Base-by-base conservation (phyloP, 2,888 invertebrate species). In the Acheta domesticus region DNA sequence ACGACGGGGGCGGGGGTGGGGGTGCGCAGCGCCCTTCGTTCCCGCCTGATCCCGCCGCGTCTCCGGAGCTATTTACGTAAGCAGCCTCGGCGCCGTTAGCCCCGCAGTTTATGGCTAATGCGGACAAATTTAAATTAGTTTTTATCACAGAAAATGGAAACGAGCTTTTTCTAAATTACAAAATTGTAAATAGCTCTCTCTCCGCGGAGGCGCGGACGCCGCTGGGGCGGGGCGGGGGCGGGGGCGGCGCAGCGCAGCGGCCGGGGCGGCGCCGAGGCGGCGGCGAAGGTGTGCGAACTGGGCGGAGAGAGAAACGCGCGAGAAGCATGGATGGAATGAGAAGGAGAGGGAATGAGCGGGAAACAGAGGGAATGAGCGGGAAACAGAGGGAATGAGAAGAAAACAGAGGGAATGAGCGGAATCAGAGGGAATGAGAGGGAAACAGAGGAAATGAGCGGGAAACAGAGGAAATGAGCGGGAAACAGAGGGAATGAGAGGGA, bases 41-140 rank as follows among this genome's bases (percentile, higher is more conserved):
- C 62, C 62, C 62, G 19, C 14, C 62, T 62, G 16, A 62, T 62
- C 19, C 62, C 62, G 19, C 62, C 14, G 62, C 62, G 62, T 62
- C 62, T 62, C 62, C 62, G 62, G 14, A 62, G 62, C 62, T 62
- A 62, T 62, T 62, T 62, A 62, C 62, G 62, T 62, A 62, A 62
- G 62, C 62, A 62, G 62, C 62, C 16, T 62, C 62, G 62, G 62
- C 62, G 62, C 62, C 62, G 62, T 62, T 62, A 62, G 62, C 62
- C 62, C 16, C 62, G 62, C 62, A 62, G 62, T 62, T 62, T 62
- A 62, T 62, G 62, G 14, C 62, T 62, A 62, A 62, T 62, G 12
- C 62, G 62, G 62, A 62, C 62, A 62, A 62, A 62, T 62, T 62
- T 62, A 62, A 62, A 62, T 62, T 62, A 62, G 62, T 62, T 62